phyloP scores from a whole-genome alignment of 2,888 invertebrate genomes.

The Rhogogaster chlorosoma region DNA sequence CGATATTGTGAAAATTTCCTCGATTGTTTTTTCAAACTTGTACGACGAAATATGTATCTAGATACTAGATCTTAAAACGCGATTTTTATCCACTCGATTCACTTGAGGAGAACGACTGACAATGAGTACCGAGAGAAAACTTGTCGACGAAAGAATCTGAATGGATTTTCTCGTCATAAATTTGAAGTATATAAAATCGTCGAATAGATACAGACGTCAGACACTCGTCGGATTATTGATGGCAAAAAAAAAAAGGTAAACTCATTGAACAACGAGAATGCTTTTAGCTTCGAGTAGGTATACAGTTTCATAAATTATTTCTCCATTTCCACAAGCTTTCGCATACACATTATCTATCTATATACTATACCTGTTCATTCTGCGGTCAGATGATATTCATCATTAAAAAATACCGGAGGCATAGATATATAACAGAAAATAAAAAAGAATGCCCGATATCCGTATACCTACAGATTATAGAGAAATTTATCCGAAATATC shows the following conservation, averaged over 20 bases:
- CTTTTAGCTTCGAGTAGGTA: constrained; percentile 38
- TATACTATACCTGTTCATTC: background rate
- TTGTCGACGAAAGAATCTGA: background rate
- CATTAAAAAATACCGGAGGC: background rate
- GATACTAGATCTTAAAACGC: background rate
- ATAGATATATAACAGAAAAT: background rate
- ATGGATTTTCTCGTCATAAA: background rate
- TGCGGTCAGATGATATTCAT: background rate
- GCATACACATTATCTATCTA: background rate
- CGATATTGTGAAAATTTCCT: background rate
- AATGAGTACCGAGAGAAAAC: background rate
- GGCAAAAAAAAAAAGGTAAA: background rate
- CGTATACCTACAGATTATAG: background rate
- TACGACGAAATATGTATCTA: background rate
- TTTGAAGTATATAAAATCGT: constrained; percentile 9
- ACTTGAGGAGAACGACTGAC: background rate
- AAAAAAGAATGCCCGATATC: background rate
- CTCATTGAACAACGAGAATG: constrained; percentile 6
- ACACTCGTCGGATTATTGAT: background rate
- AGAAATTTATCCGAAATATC: background rate
- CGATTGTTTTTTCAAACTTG: background rate
- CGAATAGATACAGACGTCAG: background rate
- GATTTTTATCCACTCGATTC: background rate
- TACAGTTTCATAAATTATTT: constrained; percentile 1
- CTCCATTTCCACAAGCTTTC: background rate